Percentiles rank a stretch among this genome's conserved stretches.
These are phyloP conservation scores for Nestor notabilis DNA, from an alignment of 2,113 vertebrate species.

Conservation along the genomic window DNA sequence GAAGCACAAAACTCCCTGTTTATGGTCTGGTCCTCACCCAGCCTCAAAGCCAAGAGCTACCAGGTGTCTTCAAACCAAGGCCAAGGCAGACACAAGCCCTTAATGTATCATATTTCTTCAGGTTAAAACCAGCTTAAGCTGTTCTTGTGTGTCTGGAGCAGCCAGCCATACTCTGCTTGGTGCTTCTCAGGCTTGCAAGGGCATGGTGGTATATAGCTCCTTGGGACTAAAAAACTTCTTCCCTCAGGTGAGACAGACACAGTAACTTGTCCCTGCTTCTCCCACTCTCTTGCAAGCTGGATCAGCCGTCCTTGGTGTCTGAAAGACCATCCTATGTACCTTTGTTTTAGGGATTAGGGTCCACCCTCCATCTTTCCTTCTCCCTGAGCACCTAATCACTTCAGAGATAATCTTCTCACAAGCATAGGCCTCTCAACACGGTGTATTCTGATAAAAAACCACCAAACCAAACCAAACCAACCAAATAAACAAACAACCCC, in stretches of 20 bases:
- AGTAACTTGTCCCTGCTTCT: background rate
- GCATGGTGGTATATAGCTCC: background rate
- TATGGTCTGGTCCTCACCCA: background rate
- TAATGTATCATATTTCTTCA: background rate
- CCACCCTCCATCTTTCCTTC: background rate
- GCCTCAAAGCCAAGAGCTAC: background rate
- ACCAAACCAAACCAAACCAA: background rate
- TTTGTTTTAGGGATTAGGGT: background rate
- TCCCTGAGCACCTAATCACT: background rate
- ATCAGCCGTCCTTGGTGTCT: background rate
- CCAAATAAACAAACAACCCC: background rate
- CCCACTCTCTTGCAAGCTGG: background rate
- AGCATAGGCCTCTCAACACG: background rate
- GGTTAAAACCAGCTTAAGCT: background rate
- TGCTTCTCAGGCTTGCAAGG: background rate
- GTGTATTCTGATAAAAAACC: background rate
- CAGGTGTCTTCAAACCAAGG: background rate
- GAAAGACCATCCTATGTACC: background rate
- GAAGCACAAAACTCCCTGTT: background rate
- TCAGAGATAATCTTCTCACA: background rate
- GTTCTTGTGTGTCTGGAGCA: background rate
- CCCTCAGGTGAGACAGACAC: background rate
- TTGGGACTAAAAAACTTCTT: background rate
- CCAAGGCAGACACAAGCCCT: background rate
- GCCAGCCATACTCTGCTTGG: background rate